phyloP scores from a whole-genome alignment of 2,797 vertebrate genomes.

The Helostoma temminkii region DNA sequence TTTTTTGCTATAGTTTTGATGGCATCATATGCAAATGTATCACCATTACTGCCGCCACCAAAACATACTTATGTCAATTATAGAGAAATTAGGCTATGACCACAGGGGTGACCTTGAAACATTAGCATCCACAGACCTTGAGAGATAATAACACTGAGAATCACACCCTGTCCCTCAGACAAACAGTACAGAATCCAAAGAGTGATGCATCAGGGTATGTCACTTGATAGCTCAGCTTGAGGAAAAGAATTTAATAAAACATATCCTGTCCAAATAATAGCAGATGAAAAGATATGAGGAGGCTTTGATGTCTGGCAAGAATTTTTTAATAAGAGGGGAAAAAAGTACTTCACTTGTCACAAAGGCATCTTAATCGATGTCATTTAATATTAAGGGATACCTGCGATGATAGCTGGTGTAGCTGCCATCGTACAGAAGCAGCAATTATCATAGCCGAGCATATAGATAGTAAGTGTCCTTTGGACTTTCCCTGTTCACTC shows the following conservation, averaged over 20 bases:
- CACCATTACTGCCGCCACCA: not conserved
- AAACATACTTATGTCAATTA: not conserved
- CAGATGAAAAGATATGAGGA: not conserved
- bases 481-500: not conserved
- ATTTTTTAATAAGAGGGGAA: no score
- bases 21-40: not conserved
- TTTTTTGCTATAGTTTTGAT: not conserved
- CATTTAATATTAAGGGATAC: not conserved
- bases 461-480: not conserved
- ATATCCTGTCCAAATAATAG: constrained; percentile 60
- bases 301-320: constrained; percentile 32
- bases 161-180: constrained; percentile 8
- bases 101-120: constrained; percentile 19
- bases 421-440: not conserved
- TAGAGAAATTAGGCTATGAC: not conserved
- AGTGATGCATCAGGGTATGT: constrained; percentile 36
- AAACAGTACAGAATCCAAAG: constrained; percentile 29
- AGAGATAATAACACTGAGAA: constrained; percentile 27
- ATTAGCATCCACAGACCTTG: not conserved
- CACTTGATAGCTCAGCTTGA: constrained; percentile 45
- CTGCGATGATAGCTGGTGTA: not conserved
- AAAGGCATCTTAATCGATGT: not conserved
- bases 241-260: constrained; percentile 60
- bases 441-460: not conserved
- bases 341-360: no score